Conservation (phyloP, 2,888 invertebrate genomes). For the Biston betularia region DNA sequence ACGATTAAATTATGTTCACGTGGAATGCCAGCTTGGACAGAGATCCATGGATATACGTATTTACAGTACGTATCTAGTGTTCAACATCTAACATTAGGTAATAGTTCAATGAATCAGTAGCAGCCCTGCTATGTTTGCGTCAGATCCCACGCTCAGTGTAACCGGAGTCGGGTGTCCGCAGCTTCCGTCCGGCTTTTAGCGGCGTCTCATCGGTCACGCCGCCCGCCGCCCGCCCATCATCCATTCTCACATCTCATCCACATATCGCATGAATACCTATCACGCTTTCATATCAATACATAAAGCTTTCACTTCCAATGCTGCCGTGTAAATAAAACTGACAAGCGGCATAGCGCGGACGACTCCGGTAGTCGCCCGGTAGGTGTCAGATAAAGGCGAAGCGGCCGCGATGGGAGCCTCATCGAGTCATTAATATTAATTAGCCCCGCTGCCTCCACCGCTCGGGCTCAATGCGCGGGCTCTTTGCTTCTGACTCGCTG, state of each 20-base stretch:
- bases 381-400: constrained; percentile 72
- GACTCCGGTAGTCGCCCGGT: constrained; percentile 25
- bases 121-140: constrained; percentile 76
- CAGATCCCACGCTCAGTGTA: constrained; percentile 82
- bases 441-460: constrained; percentile 77
- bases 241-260: constrained; percentile 59
- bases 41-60: too few species aligned
- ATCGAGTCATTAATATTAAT: constrained; percentile 84
- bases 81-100: not conserved
- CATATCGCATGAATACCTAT: constrained; percentile 51
- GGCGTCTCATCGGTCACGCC: constrained; percentile 78
- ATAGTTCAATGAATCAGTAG: constrained; percentile 17
- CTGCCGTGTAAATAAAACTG: constrained; percentile 41
- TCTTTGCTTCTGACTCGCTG: constrained; percentile 85
- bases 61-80: too few species aligned
- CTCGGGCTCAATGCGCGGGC: constrained; percentile 76
- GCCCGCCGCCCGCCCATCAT: constrained; percentile 52
- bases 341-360: constrained; percentile 34
- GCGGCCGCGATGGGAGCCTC: constrained; percentile 52
- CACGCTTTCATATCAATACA: constrained; percentile 45
- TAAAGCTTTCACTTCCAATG: constrained; percentile 49
- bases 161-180: constrained; percentile 80
- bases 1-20: too few species aligned
- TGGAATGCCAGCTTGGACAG: too few species aligned
- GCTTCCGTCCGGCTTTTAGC: constrained; percentile 86